Conservation (phyloP, 2,888 invertebrate genomes). For the Euplagia quadripunctaria region DNA sequence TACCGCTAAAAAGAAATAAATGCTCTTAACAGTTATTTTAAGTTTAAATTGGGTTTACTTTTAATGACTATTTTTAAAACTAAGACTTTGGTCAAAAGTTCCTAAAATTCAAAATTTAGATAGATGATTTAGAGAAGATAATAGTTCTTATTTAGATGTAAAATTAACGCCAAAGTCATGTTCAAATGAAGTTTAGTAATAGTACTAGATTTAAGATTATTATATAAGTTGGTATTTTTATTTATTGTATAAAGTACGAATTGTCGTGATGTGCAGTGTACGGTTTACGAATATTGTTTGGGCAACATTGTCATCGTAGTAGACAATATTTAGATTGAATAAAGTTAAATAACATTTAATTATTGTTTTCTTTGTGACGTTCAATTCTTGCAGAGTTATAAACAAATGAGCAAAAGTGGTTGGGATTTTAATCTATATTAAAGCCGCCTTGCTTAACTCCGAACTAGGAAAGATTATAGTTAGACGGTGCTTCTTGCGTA, state of each 20-base stretch:
- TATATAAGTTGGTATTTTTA: slow-evolving; percentile 60
- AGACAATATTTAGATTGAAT: slow-evolving; percentile 57
- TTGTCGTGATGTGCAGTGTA: slow-evolving; percentile 39
- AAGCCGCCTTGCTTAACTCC: no score
- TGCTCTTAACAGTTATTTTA: neutral
- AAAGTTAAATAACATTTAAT: slow-evolving; percentile 48
- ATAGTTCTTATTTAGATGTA: slow-evolving; percentile 43
- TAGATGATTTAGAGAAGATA: slow-evolving; percentile 29
- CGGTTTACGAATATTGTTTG: slow-evolving; percentile 8
- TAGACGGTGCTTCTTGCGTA: no score
- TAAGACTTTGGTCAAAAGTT: slow-evolving; percentile 60
- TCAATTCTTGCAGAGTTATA: no score
- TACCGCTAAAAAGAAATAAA: neutral
- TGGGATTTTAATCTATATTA: no score
- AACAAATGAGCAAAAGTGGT: no score
- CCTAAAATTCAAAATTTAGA: slow-evolving; percentile 63
- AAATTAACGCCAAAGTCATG: slow-evolving; percentile 61
- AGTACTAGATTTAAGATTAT: slow-evolving; percentile 47
- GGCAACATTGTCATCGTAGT: slow-evolving; percentile 49
- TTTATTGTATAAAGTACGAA: slow-evolving; percentile 82
- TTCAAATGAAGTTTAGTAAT: slow-evolving; percentile 53
- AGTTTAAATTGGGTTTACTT: neutral
- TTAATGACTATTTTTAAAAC: slow-evolving; percentile 4
- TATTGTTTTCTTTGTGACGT: neutral
- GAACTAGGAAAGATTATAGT: no score